A percentile compares a stretch with the other conserved stretches of the same genome.
These are phyloP conservation scores for Natrix natrix DNA, from an alignment of 2,797 vertebrate genomes.

Conservation along the genomic window DNA sequence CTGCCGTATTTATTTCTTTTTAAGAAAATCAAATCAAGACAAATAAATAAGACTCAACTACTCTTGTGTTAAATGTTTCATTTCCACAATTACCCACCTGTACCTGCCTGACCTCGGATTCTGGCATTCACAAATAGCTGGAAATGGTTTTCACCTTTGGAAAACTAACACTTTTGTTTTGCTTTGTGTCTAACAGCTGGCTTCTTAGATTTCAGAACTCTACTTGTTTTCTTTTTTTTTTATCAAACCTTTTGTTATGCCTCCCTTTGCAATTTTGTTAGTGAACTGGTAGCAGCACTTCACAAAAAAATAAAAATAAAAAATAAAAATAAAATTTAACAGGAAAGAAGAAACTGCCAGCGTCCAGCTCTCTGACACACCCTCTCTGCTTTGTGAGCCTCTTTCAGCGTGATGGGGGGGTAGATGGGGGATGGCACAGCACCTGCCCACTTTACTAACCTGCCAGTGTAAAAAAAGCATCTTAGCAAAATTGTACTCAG, in stretches of 20 bases:
- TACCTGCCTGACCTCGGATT: conserved; percentile 81
- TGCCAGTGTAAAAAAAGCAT: conserved; percentile 68
- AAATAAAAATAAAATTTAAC: conserved; percentile 28
- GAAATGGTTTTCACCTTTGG: conserved; percentile 73
- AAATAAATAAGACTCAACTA: conserved; percentile 95
- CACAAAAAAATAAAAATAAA: conserved; percentile 66
- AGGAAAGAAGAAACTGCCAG: conserved; percentile 52
- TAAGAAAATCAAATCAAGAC: conserved; percentile 78
- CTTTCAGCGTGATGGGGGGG: conserved; percentile 8
- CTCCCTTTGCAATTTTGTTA: conserved; percentile 78
- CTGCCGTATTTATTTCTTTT: conserved; percentile 58
- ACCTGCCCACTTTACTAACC: conserved; percentile 52
- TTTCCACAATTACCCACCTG: conserved; percentile 78
- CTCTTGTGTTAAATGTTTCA: conserved; percentile 37
- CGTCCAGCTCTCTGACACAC: conserved; percentile 53
- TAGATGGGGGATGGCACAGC: conserved; percentile 31
- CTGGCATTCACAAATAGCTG: conserved; percentile 75
- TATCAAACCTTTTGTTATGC: conserved; percentile 59
- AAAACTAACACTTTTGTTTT: conserved; percentile 62
- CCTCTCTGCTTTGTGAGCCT: conserved; percentile 60
- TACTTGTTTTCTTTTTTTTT: conserved; percentile 29
- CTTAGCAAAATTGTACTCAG: conserved; percentile 71
- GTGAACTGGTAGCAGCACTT: conserved; percentile 84
- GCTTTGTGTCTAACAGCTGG: conserved; percentile 66
- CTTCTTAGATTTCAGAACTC: conserved; percentile 75